These are phyloP conservation scores for Caenorhabditis auriculariae DNA, from an alignment of 2,888 invertebrate genomes.

Conservation along the genomic window DNA sequence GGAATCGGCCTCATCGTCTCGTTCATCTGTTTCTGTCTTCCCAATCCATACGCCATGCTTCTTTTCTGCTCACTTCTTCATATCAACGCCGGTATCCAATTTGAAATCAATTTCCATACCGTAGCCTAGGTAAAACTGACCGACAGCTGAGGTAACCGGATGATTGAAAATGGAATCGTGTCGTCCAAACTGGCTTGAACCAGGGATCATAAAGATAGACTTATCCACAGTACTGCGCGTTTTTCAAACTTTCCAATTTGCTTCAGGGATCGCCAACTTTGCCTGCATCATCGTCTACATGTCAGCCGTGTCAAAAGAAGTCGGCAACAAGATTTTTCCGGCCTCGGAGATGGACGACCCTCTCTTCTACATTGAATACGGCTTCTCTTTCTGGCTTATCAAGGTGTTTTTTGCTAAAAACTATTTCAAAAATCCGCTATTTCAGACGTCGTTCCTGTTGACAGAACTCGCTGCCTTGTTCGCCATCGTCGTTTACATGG, in stretches of 20 bases:
- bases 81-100: conserved; percentile 61
- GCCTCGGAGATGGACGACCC: conserved; percentile 62
- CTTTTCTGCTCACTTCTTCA: conserved; percentile 52
- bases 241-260: neutral
- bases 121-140: too few species aligned
- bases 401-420: conserved; percentile 50
- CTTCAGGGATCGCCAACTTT: conserved; percentile 58
- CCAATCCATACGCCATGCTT: conserved; percentile 51
- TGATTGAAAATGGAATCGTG: neutral
- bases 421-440: too few species aligned
- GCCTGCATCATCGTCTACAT: conserved; percentile 62
- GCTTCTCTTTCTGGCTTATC: conserved; percentile 58
- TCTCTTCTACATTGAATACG: conserved; percentile 61
- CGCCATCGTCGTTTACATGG: conserved; percentile 62
- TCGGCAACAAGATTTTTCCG: conserved; percentile 62
- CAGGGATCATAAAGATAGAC: too few species aligned
- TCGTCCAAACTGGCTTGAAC: too few species aligned
- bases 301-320: conserved; percentile 60
- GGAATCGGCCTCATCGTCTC: conserved; percentile 34
- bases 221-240: neutral
- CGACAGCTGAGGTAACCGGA: too few species aligned
- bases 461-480: conserved; percentile 60
- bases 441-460: conserved; percentile 54
- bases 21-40: conserved; percentile 44
- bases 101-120: neutral